These are phyloP conservation scores for Taphrorychus bicolor DNA, from an alignment of 2,888 invertebrate genomes.

Conservation along the genomic window DNA sequence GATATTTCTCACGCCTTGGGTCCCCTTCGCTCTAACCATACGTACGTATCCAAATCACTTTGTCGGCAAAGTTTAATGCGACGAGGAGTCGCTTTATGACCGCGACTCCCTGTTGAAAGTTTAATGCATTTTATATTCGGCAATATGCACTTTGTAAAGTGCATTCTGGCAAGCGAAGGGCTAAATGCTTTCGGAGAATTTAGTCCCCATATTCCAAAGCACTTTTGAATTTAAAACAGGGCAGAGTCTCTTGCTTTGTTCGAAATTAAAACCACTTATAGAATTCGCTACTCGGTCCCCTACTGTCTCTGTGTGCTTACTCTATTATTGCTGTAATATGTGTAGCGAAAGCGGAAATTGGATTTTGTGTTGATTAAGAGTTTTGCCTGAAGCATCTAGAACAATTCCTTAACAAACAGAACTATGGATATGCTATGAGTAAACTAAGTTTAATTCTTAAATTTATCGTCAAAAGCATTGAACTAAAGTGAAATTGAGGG, in stretches of 20 bases:
- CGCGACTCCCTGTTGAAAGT: constrained; percentile 18
- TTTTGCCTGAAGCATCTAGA: neutral
- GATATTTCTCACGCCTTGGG: neutral
- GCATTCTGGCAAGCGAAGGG: constrained; percentile 11
- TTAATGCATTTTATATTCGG: constrained; percentile 26
- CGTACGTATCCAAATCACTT: constrained; percentile 3
- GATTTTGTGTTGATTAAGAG: neutral
- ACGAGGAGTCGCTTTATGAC: constrained; percentile 11
- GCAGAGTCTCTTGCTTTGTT: constrained; percentile 6
- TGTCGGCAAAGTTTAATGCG: constrained; percentile 7
- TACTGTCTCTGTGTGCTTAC: neutral
- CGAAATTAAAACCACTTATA: constrained; percentile 13
- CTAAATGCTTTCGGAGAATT: constrained; percentile 19
- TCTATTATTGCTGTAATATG: neutral
- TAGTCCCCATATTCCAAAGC: constrained; percentile 9
- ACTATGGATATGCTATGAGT: no score
- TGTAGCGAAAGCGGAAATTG: neutral
- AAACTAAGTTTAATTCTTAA: no score
- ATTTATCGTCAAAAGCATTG: no score
- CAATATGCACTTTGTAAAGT: constrained; percentile 24
- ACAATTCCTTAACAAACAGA: neutral
- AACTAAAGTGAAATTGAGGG: no score
- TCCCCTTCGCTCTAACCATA: neutral
- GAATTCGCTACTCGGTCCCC: neutral
- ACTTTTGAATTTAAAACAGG: constrained; percentile 21